Base-by-base conservation (phyloP, 2,888 invertebrate species). In the Phaedon cochleariae region DNA sequence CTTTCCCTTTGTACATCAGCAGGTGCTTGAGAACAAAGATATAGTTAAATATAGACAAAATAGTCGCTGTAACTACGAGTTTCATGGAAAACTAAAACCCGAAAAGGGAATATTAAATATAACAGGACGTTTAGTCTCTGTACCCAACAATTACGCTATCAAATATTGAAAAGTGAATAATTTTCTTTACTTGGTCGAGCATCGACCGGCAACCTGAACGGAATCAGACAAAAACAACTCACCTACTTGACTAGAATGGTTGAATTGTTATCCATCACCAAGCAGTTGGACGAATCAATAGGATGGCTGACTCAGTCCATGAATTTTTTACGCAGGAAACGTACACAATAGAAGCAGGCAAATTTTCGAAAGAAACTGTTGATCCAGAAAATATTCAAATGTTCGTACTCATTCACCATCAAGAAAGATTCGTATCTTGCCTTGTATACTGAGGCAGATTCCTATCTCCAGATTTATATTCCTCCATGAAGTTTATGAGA, bases 281-380 rank as follows among this genome's bases (percentile, higher is more conserved):
- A 55, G 41, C 45, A 55, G 55, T 15, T 26, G 55, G 18, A 55
- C 34, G 15, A 55, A 55, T 55, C 55, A 55, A 55, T 55, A 55
- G 26, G 20, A 37, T 26, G 21, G 41, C 55, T 41, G 15, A 41
- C 22, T 15, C n/a, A 4, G 21, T 20, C 26, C 41, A 12, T 55
- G 55, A 37, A 55, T 55, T 41, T 21, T 55, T 55, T 22, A 55
- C 10, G 12, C 26, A 26, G 26, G 26, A 5, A 26, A 26, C 26
- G n/a, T n/a, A 26, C 3, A 7, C 26, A 26, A 26, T 7, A 3
- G 7, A 26, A 3, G 4, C 26, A 26, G 7, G 3, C 3, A 26
- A 26, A 26, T 26, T 26, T 26, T 26, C 7, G 26, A 26, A 26
- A 26, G 26, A n/a, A n/a, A n/a, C n/a, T 7, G 26, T 26, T 26